Evolutionary conservation across 2,797 vertebrate species (phyloP), one percentile per base, ranked within the genome.

Genomic region (Cetoscarus ocellatus): DNA sequence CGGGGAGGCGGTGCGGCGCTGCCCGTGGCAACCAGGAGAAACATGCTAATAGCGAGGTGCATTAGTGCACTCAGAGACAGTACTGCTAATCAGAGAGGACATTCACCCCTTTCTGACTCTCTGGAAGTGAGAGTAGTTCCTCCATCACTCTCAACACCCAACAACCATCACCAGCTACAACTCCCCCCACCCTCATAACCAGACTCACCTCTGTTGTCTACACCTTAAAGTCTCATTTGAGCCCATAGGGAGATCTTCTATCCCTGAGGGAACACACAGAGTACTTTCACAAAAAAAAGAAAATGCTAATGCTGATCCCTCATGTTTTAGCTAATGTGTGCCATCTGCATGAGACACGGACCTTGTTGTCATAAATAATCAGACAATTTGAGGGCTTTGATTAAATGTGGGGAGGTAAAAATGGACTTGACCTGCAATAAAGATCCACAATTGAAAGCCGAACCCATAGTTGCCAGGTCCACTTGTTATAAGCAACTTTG

Each of bases 11-110:
- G 85, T 40, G 70, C 70, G 63, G 82, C 84, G 85, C 90, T 86
- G 92, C 93, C 94, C 79, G 82, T 94, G 92, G 93, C 93, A 88
- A 92, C 87, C 89, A 82, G 88, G 80, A 89, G 88, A 85, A 92
- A 93, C 92, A 94, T 93, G 91, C 87, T 93, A 94, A 95, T 94
- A 92, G 88, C 80, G 82, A 92, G 85, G 86, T 92, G 91, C 93
- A 93, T 94, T 94, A 95, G 91, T 87, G 91, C 90, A 90, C 83
- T 93, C 90, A 90, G 53, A 75, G 86, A 47, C 73, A 3, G 65
- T 73, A 14, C 49, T 3, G 80, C 80, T 94, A 93, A 93, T 93
- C 87, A 89, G 63, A 90, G 63, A 82, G 71, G 91, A 94, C 93
- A 53, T 80, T 61, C 42, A 66, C 64, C 71, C 60, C 84, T 70